Conservation (phyloP, 2,888 invertebrate genomes). For the Andrena haemorrhoa region DNA sequence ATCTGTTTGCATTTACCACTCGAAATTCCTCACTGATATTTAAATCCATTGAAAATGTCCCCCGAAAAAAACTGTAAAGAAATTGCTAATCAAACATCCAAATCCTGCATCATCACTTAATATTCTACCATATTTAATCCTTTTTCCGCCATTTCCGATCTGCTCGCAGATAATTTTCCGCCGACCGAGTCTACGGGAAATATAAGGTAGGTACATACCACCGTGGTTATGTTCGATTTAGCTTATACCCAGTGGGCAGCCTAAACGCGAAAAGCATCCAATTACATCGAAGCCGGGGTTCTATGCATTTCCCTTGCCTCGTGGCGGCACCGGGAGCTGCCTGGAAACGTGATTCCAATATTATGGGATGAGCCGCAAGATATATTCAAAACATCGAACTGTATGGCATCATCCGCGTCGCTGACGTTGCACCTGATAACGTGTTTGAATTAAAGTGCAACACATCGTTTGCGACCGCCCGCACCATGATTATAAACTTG, state of each 20-base stretch:
- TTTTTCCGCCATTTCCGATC: no score
- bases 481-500: constrained; percentile 52
- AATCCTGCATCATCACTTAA: no score
- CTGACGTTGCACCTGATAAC: constrained; percentile 56
- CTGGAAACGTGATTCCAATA: constrained; percentile 18
- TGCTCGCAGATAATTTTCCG: no score
- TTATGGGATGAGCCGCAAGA: constrained; percentile 19
- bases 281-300: constrained; percentile 20
- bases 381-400: constrained; percentile 43
- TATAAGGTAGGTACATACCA: not conserved
- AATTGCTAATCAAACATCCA: no score
- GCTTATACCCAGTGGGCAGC: no score
- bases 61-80: no score
- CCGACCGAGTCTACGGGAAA: no score
- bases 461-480: constrained; percentile 29
- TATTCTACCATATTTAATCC: no score
- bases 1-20: no score
- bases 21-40: no score
- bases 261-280: constrained; percentile 15
- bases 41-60: no score
- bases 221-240: not conserved
- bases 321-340: not conserved
- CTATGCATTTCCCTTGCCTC: not conserved
- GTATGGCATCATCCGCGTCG: constrained; percentile 19
- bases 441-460: constrained; percentile 57